Evolutionary conservation across 1,140 invertebrate genomes (phyloP), one percentile per base, ranked within the genome.

Genomic region (Drosophila seguyi): DNA sequence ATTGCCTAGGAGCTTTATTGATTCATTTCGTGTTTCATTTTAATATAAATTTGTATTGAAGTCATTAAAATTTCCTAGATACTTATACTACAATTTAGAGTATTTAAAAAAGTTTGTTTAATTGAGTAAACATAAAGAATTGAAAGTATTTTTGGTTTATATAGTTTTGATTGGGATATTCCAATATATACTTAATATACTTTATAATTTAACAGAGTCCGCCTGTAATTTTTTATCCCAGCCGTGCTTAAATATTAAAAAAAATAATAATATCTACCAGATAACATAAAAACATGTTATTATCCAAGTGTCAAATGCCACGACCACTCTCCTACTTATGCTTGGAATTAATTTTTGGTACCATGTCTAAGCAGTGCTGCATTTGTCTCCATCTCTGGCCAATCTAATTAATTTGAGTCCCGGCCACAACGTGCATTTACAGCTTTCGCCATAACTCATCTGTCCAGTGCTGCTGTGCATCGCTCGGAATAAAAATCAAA

Each of bases 401-500:
- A 59, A 53, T 56, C 47, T 57, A 65, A 60, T 73, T 56, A 75
- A 75, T 84, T 71, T 38, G 68, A 65, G 52, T 6, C 42, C 65
- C 45, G 55, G 55, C 47, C 58, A 55, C 59, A 56, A 58, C 38
- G 27, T 41, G 56, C 67, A 41, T 31, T 72, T 52, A 73, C 69
- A 72, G 48, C 69, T 41, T 52, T 73, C 41, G 45, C 67, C 36
- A 73, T 73, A 73, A 73, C 16, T 73, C 68, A 71, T 71, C 63
- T 71, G 63, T 56, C 34, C 48, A 39, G 31, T 42, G 66, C 8
- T 27, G 68, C 44, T 60, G 60, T 73, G 74, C 67, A 55, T 66
- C 59, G 79, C 59, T 27, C 53, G 52, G 63, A 68, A 76, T 68
- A 61, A 77, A 77, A 77, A 77, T 77, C 63, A 77, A 77, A 77